phyloP scores from a whole-genome alignment of 1,140 invertebrate species.

The Zophobas atratus region DNA sequence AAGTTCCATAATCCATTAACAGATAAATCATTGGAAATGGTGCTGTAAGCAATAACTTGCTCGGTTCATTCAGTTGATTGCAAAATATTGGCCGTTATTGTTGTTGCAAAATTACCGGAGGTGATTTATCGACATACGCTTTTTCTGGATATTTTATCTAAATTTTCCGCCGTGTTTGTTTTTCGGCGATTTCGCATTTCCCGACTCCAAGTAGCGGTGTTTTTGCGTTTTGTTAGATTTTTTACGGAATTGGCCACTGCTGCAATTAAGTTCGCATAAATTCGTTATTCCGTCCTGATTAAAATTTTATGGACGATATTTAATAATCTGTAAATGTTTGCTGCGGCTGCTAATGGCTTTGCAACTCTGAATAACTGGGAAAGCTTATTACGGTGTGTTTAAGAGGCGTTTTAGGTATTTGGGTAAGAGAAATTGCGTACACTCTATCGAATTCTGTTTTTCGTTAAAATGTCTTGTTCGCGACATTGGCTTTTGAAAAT shows the following conservation, averaged over 20 bases:
- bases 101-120: constrained; percentile 12
- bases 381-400: too few species aligned
- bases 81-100: constrained; percentile 34
- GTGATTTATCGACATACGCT: constrained; percentile 9
- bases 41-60: constrained; percentile 35
- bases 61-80: constrained; percentile 19
- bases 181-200: not conserved
- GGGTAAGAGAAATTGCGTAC: too few species aligned
- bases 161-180: constrained; percentile 1
- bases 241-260: not conserved
- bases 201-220: not conserved
- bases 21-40: constrained; percentile 47
- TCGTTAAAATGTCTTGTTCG: too few species aligned
- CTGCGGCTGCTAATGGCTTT: too few species aligned
- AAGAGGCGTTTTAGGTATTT: too few species aligned
- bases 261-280: too few species aligned
- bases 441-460: too few species aligned
- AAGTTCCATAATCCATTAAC: constrained; percentile 39
- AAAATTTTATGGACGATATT: too few species aligned
- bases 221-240: not conserved
- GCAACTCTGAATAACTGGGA: too few species aligned
- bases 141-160: constrained; percentile 11
- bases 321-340: not conserved
- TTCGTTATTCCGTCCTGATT: too few species aligned
- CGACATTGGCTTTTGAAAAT: too few species aligned